A percentile compares a stretch with the other conserved stretches of the same genome.
Conservation (phyloP, 2,797 vertebrate genomes). For the Vipera latastei region DNA sequence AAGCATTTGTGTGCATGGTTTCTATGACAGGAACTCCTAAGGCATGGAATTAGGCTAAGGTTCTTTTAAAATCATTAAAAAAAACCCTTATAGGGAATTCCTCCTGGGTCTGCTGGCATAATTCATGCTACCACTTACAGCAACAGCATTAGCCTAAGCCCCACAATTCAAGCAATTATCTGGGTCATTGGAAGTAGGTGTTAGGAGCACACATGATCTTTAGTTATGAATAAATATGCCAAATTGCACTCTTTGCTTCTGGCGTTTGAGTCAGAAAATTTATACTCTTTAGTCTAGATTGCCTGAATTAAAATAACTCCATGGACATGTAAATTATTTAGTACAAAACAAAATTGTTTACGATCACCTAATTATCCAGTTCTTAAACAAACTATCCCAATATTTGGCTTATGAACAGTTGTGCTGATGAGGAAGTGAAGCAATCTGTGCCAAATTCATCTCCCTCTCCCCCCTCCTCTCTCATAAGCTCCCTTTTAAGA, state of each 20-base stretch:
- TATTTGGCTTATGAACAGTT: neutral
- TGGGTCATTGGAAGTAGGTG: neutral
- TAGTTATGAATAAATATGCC: neutral
- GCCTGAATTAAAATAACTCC: neutral
- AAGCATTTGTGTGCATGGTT: neutral
- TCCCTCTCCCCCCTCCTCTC: no score
- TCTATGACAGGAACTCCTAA: neutral
- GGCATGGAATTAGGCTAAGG: neutral
- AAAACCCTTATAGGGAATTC: slow-evolving; percentile 13
- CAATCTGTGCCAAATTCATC: neutral
- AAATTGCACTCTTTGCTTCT: neutral
- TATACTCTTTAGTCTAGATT: neutral
- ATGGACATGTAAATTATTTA: neutral
- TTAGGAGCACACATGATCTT: neutral
- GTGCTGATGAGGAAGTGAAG: neutral
- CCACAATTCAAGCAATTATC: neutral
- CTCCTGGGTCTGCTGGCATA: neutral
- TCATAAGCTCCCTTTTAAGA: neutral
- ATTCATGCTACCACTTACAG: neutral
- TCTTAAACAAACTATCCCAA: neutral
- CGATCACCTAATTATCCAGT: neutral
- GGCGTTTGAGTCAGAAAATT: neutral
- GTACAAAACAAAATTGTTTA: neutral
- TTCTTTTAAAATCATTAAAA: slow-evolving; percentile 25
- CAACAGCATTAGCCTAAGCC: neutral